Base-by-base conservation (phyloP, 2,797 vertebrate species). In the Megalops cyprinoides region DNA sequence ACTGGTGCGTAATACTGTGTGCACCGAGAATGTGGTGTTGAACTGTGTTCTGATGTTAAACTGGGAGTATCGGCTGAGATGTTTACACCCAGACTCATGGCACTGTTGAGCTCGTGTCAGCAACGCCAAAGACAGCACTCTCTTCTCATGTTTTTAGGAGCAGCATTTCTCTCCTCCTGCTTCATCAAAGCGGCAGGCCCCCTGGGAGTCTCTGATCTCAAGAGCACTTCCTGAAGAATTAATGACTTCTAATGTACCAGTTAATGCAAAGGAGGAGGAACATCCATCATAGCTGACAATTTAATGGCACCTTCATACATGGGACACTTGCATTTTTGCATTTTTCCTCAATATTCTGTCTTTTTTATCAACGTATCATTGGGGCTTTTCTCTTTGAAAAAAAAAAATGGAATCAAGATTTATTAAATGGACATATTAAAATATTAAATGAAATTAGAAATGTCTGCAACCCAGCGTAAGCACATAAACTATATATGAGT, bases 211-310 rank as follows among this genome's bases (percentile, higher is more conserved):
- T 91, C 87, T 89, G 90, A 92, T 93, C 92, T 94, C 89, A 88
- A 92, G 89, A 91, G 91, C 93, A 91, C 93, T 92, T 94, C 92
- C 91, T 94, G 90, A 93, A 94, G 93, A 94, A 94, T 94, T 94
- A 94, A 95, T 94, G 94, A 93, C 91, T 94, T 92, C 91, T 94
- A 94, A 94, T 94, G 93, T 93, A 93, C 90, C 93, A 91, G 92
- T 94, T 94, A 94, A 95, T 94, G 93, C 90, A 92, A 89, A 92
- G 90, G 91, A 93, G 91, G 91, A 91, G 82, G 89, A 92, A 92
- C 93, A 95, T 95, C 92, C 92, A 94, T 95, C 94, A 95, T 93
- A 92, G 92, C 90, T 94, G 94, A 93, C 92, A 93, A 91, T 91
- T 93, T 94, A 94, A 94, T 94, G 91, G 92, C 84, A 88, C 90